Conservation (phyloP, 1,140 invertebrate species). For the Ips nitidus region DNA sequence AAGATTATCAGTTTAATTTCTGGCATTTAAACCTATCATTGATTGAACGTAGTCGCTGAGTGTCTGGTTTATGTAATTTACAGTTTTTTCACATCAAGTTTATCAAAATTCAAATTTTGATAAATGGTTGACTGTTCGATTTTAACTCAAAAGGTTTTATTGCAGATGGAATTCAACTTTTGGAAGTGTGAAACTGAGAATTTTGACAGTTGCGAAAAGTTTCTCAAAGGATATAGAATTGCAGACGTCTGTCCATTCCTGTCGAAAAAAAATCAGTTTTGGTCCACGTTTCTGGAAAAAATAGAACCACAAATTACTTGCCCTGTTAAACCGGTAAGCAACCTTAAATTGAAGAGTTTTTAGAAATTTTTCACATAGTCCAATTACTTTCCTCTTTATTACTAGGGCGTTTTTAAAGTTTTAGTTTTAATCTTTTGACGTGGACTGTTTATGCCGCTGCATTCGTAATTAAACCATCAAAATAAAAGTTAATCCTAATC, state of each 20-base stretch:
- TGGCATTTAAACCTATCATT: neutral
- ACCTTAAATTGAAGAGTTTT: slow-evolving; percentile 7
- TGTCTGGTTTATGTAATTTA: no score
- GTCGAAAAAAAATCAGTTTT: slow-evolving; percentile 12
- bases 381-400: neutral
- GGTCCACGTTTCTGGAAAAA: slow-evolving; percentile 8
- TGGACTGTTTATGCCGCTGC: slow-evolving; percentile 3
- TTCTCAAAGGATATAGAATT: slow-evolving; percentile 7
- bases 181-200: slow-evolving; percentile 20
- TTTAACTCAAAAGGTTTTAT: neutral
- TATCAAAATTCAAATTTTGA: no score
- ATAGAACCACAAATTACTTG: slow-evolving; percentile 11
- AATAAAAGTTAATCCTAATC: slow-evolving; percentile 20
- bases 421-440: neutral
- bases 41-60: no score
- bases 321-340: slow-evolving; percentile 20
- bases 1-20: slow-evolving; percentile 13
- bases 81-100: no score
- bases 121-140: no score
- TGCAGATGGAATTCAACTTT: slow-evolving; percentile 24
- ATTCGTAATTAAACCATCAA: slow-evolving; percentile 17
- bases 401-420: neutral
- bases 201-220: slow-evolving; percentile 23
- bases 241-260: slow-evolving; percentile 6
- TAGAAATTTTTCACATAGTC: neutral